Evolutionary conservation across 2,888 invertebrate species (phyloP), one percentile per base, ranked within the genome.

Genomic region (Cistogaster globosa): DNA sequence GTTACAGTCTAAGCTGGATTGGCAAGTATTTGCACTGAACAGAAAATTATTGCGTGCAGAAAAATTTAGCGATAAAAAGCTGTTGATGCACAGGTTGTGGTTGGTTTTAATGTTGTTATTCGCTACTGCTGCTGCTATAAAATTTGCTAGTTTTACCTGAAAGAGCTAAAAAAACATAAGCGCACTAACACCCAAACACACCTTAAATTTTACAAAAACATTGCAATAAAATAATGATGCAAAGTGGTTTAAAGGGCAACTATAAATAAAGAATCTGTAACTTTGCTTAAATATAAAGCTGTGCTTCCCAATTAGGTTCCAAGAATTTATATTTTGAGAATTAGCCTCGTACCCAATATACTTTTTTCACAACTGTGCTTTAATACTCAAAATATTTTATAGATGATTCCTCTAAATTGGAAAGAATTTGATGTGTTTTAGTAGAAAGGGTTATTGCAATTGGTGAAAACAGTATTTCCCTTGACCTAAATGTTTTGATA

Each of bases 1-100:
- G 42, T 36, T 60, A 22, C 38, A 67, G 48, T 81, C 65, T 71
- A 76, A 63, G 87, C 80, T 75, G 76, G 63, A 83, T 62, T 82
- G 63, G 80, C 84, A 90, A 88, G 89, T 90, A 88, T 86, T 88
- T 90, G 88, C 88, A 89, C 89, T 87, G 4, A 68, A 51, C 87
- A 87, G 63, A 65, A 77, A 55, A 32, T 48, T 63, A 38, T 80
- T 86, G 85, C 76, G 83, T 79, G 85, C 84, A 74, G 76, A 45
- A 51, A 84, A 86, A 83, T 80, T 79, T 80, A 53, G 78, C 51
- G 75, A 65, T 67, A 75, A 83, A 82, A 58, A 42, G 60, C 62
- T 74, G 57, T 55, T 72, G 45, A 32, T 72, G 67, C 77, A 71
- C 57, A 26, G 58, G 42, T 83, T 83, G 71, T 65, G 57, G 71